Base-by-base conservation (phyloP, 2,888 invertebrate genomes). In the Kuschelorhynchus macadamiae region DNA sequence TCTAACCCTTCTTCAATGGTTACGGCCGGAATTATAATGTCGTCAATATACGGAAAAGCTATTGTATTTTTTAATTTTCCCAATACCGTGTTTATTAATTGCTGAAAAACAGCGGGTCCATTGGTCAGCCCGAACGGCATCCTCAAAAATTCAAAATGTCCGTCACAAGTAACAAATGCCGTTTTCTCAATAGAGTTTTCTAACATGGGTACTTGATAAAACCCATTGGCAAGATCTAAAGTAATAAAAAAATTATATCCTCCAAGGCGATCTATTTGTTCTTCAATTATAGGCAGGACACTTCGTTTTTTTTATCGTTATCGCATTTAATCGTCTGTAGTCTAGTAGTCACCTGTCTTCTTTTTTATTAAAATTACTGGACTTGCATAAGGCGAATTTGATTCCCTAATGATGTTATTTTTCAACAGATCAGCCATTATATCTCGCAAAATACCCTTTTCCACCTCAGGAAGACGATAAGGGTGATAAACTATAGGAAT, bases 81-180 rank as follows among this genome's bases (percentile, higher is more conserved):
- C 11, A 39, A 78, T 77, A 42, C 77, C 76, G 0, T 57, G 47
- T 50, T 33, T 5, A 60, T 57, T 21, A 60, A 41, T 30, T 12
- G 32, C 32, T 60, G 60, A 33, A 60, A 60, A 32, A 60, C 60
- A 4, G 49, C 16, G 1, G 60, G 60, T 14, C 30, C 30, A 30
- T 60, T 60, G 7, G 25, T 7, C 25, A 25, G 3, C 25, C 25
- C 25, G 7, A 25, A 25, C 7, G 25, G 25, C 25, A 69, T 61
- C 5, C 69, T 17, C 8, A 70, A 30, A 64, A 55, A 70, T 46
- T 70, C 71, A 25, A 50, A 70, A 25, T 70, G 67, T 14, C 46
- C 50, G 3, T 50, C 50, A 5, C 76, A 76, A 1, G 77, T 80
- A 7, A 74, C 71, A 30, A 80, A 77, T 0, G 77, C 80, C 0